Evolutionary conservation across 2,888 invertebrate genomes (phyloP), one percentile per base, ranked within the genome.

Genomic region (Parnassius smintheus): DNA sequence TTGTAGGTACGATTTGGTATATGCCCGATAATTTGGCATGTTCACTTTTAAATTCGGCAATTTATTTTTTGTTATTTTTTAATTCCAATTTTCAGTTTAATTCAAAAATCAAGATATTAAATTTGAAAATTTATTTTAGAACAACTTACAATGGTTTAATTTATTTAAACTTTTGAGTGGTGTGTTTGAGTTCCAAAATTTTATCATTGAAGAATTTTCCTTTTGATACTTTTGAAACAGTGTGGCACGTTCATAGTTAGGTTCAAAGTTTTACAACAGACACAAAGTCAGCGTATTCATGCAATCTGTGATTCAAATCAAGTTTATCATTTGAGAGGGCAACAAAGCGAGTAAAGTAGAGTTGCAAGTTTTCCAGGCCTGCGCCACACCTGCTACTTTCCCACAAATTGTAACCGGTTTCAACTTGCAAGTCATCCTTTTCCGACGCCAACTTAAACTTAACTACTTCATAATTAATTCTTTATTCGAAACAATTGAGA

Each of bases 391-490:
- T 91, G 91, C 81, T 79, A 74, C 85, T 78, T 83, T 90, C 91
- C 90, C 91, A 91, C 91, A 88, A 88, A 88, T 86, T 87, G 87
- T 87, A 85, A 83, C 88, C 81, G 80, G 82, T 80, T 79, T 75
- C 77, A 86, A 85, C 81, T 87, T 78, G 78, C 83, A 85, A 87
- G 83, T 85, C 81, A 80, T 70, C 79, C 81, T 77, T 76, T 75
- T 76, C 76, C 70, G 75, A 71, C 75, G 73, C 77, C 75, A 88
- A 86, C 80, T 87, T 86, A 78, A 78, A 80, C 86, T 83, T 80
- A 77, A 75, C 77, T 77, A 81, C 85, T 88, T 88, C 89, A 90
- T 91, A 91, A 91, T 91, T 91, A 91, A 91, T 91, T 91, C 91
- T 91, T 91, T 90, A 91, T 87, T 90, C 88, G 83, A 84, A 83